Conservation (phyloP, 2,797 vertebrate genomes). For the Toxotes lorentzi region DNA sequence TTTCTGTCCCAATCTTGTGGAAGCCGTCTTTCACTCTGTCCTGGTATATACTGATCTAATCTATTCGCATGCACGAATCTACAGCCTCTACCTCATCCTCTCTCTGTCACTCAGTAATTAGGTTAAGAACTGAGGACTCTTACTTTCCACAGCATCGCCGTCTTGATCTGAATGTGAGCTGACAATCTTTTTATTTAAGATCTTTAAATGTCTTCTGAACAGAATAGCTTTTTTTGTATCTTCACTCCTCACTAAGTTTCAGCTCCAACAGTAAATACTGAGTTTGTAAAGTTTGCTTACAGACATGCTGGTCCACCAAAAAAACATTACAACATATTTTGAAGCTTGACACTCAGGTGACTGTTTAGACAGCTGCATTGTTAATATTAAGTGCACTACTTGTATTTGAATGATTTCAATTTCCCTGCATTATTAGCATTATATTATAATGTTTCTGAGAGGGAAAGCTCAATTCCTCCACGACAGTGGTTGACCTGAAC, state of each 20-base stretch:
- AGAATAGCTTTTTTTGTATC: neutral
- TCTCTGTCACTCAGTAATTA: neutral
- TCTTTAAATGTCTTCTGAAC: neutral
- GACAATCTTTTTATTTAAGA: neutral
- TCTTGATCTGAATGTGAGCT: neutral
- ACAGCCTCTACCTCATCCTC: slow-evolving; percentile 8
- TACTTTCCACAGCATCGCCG: neutral
- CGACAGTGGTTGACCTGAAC: neutral
- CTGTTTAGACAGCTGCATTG: neutral
- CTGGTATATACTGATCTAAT: slow-evolving; percentile 4
- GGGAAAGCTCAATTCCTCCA: neutral
- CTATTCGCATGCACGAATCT: neutral
- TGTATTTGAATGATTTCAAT: neutral
- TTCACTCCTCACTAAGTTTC: neutral
- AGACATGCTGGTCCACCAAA: neutral
- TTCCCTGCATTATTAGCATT: neutral
- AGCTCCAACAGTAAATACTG: neutral
- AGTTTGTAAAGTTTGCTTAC: neutral
- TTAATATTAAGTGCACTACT: neutral
- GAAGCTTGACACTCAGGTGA: neutral
- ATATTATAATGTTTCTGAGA: neutral
- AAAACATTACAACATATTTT: neutral
- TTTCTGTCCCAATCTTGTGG: neutral
- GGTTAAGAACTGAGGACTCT: neutral
- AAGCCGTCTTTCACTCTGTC: slow-evolving; percentile 2